Evolutionary conservation across 2,797 vertebrate genomes (phyloP), one percentile per base, ranked within the genome.

Genomic region (Pogonophryne albipinna): DNA sequence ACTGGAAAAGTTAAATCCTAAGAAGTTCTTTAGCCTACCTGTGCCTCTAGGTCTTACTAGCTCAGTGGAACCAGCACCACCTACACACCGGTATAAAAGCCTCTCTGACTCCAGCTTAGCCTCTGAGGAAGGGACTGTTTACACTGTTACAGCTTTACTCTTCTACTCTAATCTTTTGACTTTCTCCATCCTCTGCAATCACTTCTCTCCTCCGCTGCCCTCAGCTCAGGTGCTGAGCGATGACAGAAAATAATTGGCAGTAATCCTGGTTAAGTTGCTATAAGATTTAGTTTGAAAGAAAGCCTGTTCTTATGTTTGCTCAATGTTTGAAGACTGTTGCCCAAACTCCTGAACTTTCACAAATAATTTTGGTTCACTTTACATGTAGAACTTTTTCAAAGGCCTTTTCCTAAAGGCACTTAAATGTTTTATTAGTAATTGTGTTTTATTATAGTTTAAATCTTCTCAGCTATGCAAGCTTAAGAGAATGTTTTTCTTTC

Each of bases 201-300:
- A 15, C 47, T 74, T 52, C 42, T 66, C 52, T 71, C 52, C 31
- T 52, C 19, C 63, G 58, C 56, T 52, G 66, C 71, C 45, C 46
- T 73, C 61, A 62, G 76, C 74, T 69, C 51, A 78, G 75, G 52
- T 61, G 34, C 71, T 63, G 59, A 71, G 58, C 13, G 6, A 71
- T 62, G 53, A 76, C 74, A 71, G 41, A 67, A 85, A 75, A 78
- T 60, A 71, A 10, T 52, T 65, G 66, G 56, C 60, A n/a, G 45
- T 71, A 50, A 62, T 73, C 46, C 62, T 49, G 34, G 47, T 56
- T 31, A 62, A 53, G 10, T 27, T 55, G 8, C 19, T 45, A 8
- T 13, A 49, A 42, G 34, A 44, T 12, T n/a, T 17, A 17, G 55
- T 13, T 31, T 74, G 31, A 42, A 38, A 16, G 61, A 80, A 44